phyloP scores from a whole-genome alignment of 2,888 invertebrate species.

The Bombylius major region DNA sequence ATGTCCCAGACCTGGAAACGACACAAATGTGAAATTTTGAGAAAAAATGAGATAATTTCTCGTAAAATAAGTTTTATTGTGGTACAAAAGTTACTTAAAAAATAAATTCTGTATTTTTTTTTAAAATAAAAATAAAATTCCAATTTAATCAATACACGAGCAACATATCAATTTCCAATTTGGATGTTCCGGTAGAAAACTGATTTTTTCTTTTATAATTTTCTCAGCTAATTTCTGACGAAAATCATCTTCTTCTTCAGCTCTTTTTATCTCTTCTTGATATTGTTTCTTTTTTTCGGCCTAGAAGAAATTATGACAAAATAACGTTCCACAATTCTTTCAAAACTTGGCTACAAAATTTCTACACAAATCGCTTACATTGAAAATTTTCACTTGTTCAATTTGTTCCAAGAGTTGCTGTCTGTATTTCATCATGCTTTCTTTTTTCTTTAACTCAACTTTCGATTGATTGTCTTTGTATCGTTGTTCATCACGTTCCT shows the following conservation, averaged over 20 bases:
- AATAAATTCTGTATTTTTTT: too few relatives aligned
- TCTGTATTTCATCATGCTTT: neutral
- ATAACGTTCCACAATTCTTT: too few relatives aligned
- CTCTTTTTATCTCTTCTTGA: conserved; percentile 6
- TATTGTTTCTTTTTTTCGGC: neutral
- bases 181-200: conserved; percentile 8
- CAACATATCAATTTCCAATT: conserved; percentile 9
- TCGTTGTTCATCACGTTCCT: neutral
- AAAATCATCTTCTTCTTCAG: conserved; percentile 4
- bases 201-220: conserved; percentile 5
- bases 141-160: neutral
- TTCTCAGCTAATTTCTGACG: conserved; percentile 4
- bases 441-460: neutral
- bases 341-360: neutral
- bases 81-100: too few relatives aligned
- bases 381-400: conserved; percentile 1
- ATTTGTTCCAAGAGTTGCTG: conserved; percentile 3
- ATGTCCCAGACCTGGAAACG: neutral
- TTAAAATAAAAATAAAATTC: too few relatives aligned
- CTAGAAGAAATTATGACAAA: neutral
- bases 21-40: neutral
- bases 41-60: too few relatives aligned
- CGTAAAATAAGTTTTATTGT: too few relatives aligned
- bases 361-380: neutral
- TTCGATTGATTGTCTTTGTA: neutral